phyloP scores from a whole-genome alignment of 2,113 vertebrate species.

The Rutilus rutilus region DNA sequence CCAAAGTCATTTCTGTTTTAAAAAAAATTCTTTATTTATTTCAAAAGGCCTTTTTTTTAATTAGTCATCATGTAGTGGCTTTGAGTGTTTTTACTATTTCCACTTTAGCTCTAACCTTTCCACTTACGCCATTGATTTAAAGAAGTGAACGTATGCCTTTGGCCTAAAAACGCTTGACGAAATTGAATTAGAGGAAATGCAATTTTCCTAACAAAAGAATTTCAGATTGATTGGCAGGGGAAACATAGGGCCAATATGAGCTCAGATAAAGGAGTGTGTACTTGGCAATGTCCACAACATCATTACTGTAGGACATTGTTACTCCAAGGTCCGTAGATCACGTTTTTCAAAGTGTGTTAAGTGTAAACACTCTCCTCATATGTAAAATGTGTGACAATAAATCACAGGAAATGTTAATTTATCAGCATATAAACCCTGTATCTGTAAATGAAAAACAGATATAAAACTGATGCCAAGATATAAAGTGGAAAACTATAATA shows the following conservation, averaged over 20 bases:
- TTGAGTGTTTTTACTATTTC: conserved; percentile 36
- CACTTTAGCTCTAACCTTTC: conserved; percentile 38
- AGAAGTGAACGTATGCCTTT: conserved; percentile 46
- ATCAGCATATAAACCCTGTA: neutral
- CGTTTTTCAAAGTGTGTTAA: neutral
- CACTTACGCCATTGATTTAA: conserved; percentile 42
- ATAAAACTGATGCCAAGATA: neutral
- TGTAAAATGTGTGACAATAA: too few species aligned
- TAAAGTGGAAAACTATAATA: neutral
- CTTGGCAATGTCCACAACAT: conserved; percentile 26
- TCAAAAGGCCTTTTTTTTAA: neutral
- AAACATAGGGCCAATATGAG: conserved; percentile 28
- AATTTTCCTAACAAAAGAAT: conserved; percentile 57
- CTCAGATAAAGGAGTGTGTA: conserved; percentile 31
- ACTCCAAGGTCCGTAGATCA: conserved; percentile 5
- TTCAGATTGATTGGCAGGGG: conserved; percentile 51
- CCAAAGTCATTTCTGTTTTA: neutral
- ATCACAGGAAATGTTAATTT: too few species aligned
- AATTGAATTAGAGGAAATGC: conserved; percentile 52
- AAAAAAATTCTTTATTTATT: neutral
- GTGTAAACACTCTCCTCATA: neutral
- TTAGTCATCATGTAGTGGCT: conserved; percentile 14
- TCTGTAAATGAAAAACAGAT: neutral
- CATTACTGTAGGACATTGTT: neutral
- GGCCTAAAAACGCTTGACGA: conserved; percentile 32